Base-by-base conservation (phyloP, 2,113 vertebrate genomes). In the Myxocyprinus asiaticus region DNA sequence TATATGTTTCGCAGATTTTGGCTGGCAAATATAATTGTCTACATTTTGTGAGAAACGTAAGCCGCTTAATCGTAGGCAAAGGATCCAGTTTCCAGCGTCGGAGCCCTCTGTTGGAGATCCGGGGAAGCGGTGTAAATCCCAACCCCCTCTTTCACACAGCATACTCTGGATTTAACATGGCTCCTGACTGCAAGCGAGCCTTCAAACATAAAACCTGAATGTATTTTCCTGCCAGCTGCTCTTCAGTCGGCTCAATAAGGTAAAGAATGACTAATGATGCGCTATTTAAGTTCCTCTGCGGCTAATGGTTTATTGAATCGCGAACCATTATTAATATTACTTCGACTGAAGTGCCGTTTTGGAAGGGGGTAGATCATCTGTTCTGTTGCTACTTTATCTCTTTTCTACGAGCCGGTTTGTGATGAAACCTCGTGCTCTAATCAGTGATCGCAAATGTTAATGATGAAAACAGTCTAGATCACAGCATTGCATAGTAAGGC, bases 131-230 rank as follows among this genome's bases (percentile, higher is more conserved):
- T 33, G 80, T 22, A 76, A 82, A 85, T 79, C 87, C 80, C 59
- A 81, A 77, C 84, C 84, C 86, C 22, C 22, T 69, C 55, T 48
- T 73, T 73, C 82, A 69, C 65, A 77, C 66, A 77, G 70, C 79
- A 79, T 70, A 76, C 78, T 82, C 78, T 71, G 61, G 80, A 83
- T 81, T 76, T 82, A 87, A 88, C 85, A 87, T 88, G 89, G 90
- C 87, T 90, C 66, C 87, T 84, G 85, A 73, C 81, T 33, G 85
- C 84, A 65, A 74, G 67, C 75, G 81, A 59, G 65, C 85, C 77
- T 84, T 79, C 71, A 72, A 78, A 74, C 80, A 85, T 76, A 83
- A 83, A 90, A 86, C 88, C 90, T 88, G 80, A 85, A 76, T 76
- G 82, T 72, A 44, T 64, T 63, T 58, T 58, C 50, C 50, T 67